phyloP scores from a whole-genome alignment of 2,888 invertebrate species.

The Eupithecia dodoneata region DNA sequence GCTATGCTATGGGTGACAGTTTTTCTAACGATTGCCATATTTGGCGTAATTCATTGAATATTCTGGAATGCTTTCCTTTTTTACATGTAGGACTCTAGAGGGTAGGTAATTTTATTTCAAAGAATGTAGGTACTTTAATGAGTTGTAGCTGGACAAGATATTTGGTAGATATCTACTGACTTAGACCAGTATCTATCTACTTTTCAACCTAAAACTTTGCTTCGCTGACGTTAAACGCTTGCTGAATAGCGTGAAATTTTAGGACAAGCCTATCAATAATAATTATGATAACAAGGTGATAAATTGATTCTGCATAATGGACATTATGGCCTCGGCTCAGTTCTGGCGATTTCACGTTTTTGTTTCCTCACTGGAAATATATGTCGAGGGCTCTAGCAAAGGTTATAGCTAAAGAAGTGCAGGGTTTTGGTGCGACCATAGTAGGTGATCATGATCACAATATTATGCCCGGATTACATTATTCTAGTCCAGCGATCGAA shows the following conservation, averaged over 20 bases:
- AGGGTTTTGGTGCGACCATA: conserved; percentile 46
- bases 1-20: conserved; percentile 64
- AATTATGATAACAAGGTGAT: conserved; percentile 53
- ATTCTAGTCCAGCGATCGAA: too few relatives aligned
- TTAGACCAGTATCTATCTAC: neutral
- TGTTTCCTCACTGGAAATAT: conserved; percentile 80
- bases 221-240: conserved; percentile 3
- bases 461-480: too few relatives aligned
- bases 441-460: conserved; percentile 31
- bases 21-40: conserved; percentile 62
- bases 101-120: neutral
- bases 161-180: neutral
- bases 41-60: conserved; percentile 41
- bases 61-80: conserved; percentile 42
- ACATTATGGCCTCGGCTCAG: conserved; percentile 71
- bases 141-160: neutral
- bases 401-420: conserved; percentile 67
- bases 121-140: neutral
- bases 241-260: conserved; percentile 36
- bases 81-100: neutral
- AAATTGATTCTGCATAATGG: conserved; percentile 70
- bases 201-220: neutral
- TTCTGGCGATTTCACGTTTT: conserved; percentile 80
- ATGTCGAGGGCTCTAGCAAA: conserved; percentile 80
- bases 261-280: conserved; percentile 56